Evolutionary conservation across 1,140 invertebrate genomes (phyloP), one percentile per base, ranked within the genome.

Genomic region (Arctopsyche grandis): DNA sequence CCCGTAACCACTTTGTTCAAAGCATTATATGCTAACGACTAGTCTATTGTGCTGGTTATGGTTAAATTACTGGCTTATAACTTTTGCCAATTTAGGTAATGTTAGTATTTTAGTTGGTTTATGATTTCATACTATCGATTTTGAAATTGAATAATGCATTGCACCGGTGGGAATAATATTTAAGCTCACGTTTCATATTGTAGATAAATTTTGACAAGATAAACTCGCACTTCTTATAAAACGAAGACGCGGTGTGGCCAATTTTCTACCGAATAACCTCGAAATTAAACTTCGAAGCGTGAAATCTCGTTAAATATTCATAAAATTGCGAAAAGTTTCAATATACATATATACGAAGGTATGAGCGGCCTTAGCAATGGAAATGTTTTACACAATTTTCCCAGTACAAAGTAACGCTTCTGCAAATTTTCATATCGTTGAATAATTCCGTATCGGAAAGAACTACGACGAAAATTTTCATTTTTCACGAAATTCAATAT

Each of bases 291-390:
- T 66, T 66, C 24, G 63, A 19, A 66, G 63, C 63, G 63, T 26
- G 21, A 66, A 66, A 26, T 66, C 63, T 66, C 22, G 63, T 66
- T 66, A 66, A 66, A 66, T 66, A 66, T 66, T 66, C 63, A 66
- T 26, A 66, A 66, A 66, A 66, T 66, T 66, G 63, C 63, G 63
- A 66, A 66, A 66, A 66, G 63, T 66, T 66, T 29, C 22, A 22
- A 66, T 66, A 26, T 22, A 26, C 12, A 66, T 5, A 26, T 26
- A 14, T 22, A 60, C 21, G 4, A 60, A n/a, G n/a, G n/a, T 60
- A 60, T 60, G 21, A 3, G 3, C 22, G 63, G 24, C 26, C 24
- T 22, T 22, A 24, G 14, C 63, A 66, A 66, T 66, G 63, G 63
- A 24, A 66, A 66, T 29, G 63, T 66, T 66, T 12, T 29, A 26